Base-by-base conservation (phyloP, 2,113 vertebrate genomes). In the Brevimyrus niger region DNA sequence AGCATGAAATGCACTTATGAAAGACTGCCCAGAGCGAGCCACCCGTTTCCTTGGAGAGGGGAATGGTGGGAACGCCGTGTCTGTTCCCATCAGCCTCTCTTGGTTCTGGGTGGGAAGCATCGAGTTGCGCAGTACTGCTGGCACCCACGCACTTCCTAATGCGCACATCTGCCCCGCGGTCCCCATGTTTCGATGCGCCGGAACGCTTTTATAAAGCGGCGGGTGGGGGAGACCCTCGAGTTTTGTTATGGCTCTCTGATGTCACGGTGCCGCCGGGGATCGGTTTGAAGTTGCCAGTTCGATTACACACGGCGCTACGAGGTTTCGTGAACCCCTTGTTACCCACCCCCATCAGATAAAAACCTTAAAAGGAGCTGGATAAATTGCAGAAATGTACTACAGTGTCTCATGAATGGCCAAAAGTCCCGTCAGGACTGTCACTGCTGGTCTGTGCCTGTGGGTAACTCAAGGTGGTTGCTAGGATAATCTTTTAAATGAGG, bases 261-360 rank as follows among this genome's bases (percentile, higher is more conserved):
- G 58, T 31, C n/a, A 42, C 38, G 11, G n/a, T 27, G 73, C 23
- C n/a, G 46, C 7, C n/a, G 15, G 87, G 15, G 44, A 88, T 73
- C 13, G 55, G 61, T 73, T 88, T 88, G 44, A 65, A 88, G 87
- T 88, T 65, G 38, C 87, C 87, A n/a, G 38, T 47, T 58, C 13
- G 55, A 88, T 69, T 65, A 88, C 19, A 44, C 42, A 42, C 38
- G 46, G 55, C 3, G 51, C 86, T n/a, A 6, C 13, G 31, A 73
- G 73, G 35, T 42, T 42, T 80, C 35, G 42, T 42, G 73, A 80
- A 42, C 31, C 51, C 35, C 86, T 19, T 19, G 19, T 21, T 47
- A 42, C 58, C 38, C 42, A 4, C 61, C 58, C 15, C 50, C 6
- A 53, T 73, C 87, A 88, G 87, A 88, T 88, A 48, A 48, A 47